Conservation (phyloP, 1,140 invertebrate species). For the Drosophila malerkotliana region DNA sequence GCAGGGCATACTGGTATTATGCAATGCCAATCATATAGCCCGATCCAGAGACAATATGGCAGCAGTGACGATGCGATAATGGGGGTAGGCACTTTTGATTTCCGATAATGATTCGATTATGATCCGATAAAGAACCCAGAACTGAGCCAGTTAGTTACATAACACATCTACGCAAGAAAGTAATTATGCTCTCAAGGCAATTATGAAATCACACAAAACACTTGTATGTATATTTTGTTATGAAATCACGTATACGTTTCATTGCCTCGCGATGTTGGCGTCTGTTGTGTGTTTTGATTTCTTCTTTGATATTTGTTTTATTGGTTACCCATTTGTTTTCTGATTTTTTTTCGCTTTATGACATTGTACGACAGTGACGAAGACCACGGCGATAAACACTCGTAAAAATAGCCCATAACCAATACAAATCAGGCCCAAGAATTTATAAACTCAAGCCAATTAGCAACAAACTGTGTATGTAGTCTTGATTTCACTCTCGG, state of each 20-base stretch:
- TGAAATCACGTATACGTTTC: conserved; percentile 51
- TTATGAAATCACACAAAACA: conserved; percentile 36
- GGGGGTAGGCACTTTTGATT: conserved; percentile 12
- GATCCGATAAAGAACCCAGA: not conserved
- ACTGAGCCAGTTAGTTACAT: conserved; percentile 16
- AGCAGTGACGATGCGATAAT: conserved; percentile 32
- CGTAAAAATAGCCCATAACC: conserved; percentile 35
- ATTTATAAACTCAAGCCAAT: conserved; percentile 51
- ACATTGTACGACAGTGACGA: conserved; percentile 33
- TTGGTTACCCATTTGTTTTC: conserved; percentile 65
- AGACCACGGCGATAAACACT: conserved; percentile 56
- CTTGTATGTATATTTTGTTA: conserved; percentile 19
- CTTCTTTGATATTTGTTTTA: conserved; percentile 71
- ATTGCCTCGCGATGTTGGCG: conserved; percentile 34
- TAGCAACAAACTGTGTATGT: conserved; percentile 36
- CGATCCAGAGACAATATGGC: conserved; percentile 49
- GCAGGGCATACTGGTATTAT: conserved; percentile 34
- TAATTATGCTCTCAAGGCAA: conserved; percentile 24
- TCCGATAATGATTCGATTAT: not conserved
- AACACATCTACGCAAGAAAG: conserved; percentile 18
- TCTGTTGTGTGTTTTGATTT: conserved; percentile 43
- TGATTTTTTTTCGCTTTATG: conserved; percentile 50
- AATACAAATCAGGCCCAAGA: conserved; percentile 23
- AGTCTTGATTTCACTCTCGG: conserved; percentile 39
- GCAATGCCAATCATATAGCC: conserved; percentile 69